A percentile compares a stretch with the other conserved stretches of the same genome.
Conservation (phyloP, 1,140 invertebrate genomes). For the Drosophila pachea region DNA sequence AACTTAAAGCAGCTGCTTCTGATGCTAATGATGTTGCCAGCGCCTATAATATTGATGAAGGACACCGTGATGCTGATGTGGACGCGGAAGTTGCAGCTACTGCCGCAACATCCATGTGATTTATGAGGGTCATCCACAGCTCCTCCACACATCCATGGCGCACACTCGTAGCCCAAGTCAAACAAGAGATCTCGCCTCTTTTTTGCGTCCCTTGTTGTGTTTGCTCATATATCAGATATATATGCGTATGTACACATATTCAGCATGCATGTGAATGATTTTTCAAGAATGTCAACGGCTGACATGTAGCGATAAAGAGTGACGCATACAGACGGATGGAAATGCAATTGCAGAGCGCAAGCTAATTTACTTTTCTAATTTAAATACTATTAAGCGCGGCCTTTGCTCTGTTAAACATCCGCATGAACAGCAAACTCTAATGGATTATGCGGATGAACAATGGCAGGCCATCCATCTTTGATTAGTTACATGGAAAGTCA, state of each 20-base stretch:
- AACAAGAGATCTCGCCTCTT: constrained; percentile 29
- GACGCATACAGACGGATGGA: constrained; percentile 29
- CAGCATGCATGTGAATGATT: constrained; percentile 44
- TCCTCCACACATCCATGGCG: constrained; percentile 2
- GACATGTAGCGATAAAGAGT: constrained; percentile 57
- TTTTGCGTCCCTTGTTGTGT: constrained; percentile 24
- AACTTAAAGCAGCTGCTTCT: constrained; percentile 47
- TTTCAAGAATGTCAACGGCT: constrained; percentile 65
- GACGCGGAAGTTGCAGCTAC: constrained; percentile 19
- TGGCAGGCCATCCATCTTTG: constrained; percentile 1
- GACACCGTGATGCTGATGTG: constrained; percentile 13
- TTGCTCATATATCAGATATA: constrained; percentile 31
- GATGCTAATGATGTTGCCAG: constrained; percentile 15
- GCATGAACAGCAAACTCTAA: background rate
- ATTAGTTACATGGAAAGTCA: constrained; percentile 32
- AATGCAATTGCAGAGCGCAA: background rate
- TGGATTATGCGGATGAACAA: background rate
- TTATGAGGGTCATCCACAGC: constrained; percentile 51
- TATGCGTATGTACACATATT: constrained; percentile 5
- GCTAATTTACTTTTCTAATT: too few species aligned
- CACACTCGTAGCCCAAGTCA: background rate
- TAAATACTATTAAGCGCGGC: too few species aligned
- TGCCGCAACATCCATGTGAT: constrained; percentile 61
- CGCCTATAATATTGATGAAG: constrained; percentile 22
- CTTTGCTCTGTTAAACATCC: too few species aligned